These are phyloP conservation scores for Onychostoma macrolepis DNA, from an alignment of 2,113 vertebrate genomes.

Conservation along the genomic window DNA sequence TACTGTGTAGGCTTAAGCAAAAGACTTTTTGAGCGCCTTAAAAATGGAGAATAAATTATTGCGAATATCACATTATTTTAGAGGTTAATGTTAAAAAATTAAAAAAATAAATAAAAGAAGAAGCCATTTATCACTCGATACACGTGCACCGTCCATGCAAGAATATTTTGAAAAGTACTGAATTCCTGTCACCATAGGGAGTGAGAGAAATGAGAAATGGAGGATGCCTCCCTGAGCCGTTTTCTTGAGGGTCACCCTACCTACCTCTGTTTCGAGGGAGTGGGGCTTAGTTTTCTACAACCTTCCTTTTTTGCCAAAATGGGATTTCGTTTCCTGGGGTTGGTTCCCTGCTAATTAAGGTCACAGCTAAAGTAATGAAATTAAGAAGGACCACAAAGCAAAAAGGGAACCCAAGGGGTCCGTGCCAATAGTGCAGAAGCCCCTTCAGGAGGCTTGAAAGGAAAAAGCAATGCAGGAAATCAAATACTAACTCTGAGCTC, in stretches of 20 bases:
- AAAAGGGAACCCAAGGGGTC: conserved; percentile 65
- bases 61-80: background rate
- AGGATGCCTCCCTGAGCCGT: background rate
- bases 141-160: background rate
- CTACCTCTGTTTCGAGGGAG: conserved; percentile 30
- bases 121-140: background rate
- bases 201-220: conserved; percentile 5
- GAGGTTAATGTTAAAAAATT: background rate
- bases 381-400: conserved; percentile 71
- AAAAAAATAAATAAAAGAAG: too few relatives aligned
- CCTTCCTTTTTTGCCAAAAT: conserved; percentile 52
- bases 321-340: conserved; percentile 65
- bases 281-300: conserved; percentile 56
- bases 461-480: conserved; percentile 72
- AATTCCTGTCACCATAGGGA: conserved; percentile 5
- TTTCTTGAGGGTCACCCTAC: conserved; percentile 22
- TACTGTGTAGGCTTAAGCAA: background rate
- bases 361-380: conserved; percentile 76
- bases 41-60: background rate
- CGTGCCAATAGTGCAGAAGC: conserved; percentile 62
- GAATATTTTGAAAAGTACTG: background rate
- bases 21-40: background rate
- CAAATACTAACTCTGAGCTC: conserved; percentile 73
- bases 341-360: conserved; percentile 75
- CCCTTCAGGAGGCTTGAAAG: conserved; percentile 62